Evolutionary conservation across 2,797 vertebrate species (phyloP), one percentile per base, ranked within the genome.

Genomic region (Cuniculus paca): DNA sequence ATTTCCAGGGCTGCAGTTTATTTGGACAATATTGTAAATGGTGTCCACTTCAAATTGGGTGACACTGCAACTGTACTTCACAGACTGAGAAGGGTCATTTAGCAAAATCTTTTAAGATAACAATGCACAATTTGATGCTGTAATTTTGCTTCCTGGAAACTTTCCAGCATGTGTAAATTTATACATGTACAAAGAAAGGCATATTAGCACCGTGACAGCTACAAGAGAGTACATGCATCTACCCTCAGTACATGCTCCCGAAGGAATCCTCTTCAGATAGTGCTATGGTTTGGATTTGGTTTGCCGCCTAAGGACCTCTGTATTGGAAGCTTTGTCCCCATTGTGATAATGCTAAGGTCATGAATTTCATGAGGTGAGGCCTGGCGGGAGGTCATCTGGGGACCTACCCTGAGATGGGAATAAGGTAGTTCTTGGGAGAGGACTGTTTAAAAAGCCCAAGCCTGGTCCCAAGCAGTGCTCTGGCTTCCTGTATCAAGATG

Each of bases 91-190:
- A 93, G 89, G 5, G 24, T 81, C 81, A 74, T 22, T 63, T 60
- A 45, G 48, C 81, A 94, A 94, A 93, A 42, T 80, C 22, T 78
- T 63, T 93, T 60, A 94, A 88, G 68, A 88, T 61, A 80, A 80
- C 95, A 70, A 77, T 78, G 24, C 5, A 78, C 2, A 82, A 65
- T 78, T 81, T 56, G 39, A 89, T 63, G 24, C n/a, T 93, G 2
- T 77, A 36, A 86, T 77, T 93, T 83, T 95, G 36, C 84, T 79
- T 78, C 77, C 84, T 91, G 63, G 63, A 79, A 42, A 50, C 50
- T 42, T 34, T 58, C n/a, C 77, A 65, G 8, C 16, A 28, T 34
- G 34, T 85, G 11, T 72, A 81, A 85, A 84, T 50, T 79, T 79
- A 92, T 84, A 58, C 20, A 80, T 56, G 52, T 39, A 45, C 39